Evolutionary conservation across 2,888 invertebrate species (phyloP).

Genomic region (Norana najaformis): DNA sequence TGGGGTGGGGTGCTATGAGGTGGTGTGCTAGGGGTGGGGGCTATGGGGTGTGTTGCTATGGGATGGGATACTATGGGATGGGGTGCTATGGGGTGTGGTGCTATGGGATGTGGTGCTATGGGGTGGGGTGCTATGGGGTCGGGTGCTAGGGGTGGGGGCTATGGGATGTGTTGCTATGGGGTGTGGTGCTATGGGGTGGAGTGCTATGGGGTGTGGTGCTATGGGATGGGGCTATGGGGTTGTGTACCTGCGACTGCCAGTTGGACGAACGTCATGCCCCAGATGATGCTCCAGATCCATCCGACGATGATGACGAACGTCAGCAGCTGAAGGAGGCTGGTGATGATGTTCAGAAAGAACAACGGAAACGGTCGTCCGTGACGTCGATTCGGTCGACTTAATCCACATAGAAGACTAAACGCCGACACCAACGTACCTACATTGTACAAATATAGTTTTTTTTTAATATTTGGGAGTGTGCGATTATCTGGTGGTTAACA

Average conservation of each 20-base stretch:
- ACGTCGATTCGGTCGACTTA: slow-evolving; percentile 20
- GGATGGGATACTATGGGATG: no score
- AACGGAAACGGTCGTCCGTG: slow-evolving; percentile 57
- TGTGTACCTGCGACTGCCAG: slow-evolving; percentile 42
- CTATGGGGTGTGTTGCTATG: no score
- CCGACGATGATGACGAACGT: slow-evolving; percentile 65
- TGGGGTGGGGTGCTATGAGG: no score
- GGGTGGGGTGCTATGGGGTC: no score
- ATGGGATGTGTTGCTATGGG: no score
- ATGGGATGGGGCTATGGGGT: background rate
- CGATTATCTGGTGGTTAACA: no score
- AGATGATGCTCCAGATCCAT: slow-evolving; percentile 66
- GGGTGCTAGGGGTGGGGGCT: no score
- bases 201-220: background rate
- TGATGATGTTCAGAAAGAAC: slow-evolving; percentile 61
- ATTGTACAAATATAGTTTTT: background rate
- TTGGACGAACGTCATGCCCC: slow-evolving; percentile 65
- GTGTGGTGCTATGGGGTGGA: background rate
- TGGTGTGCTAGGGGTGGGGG: no score
- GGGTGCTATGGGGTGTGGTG: no score
- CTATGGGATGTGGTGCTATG: no score
- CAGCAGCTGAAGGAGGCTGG: slow-evolving; percentile 64
- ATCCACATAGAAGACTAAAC: slow-evolving; percentile 61
- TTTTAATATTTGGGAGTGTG: no score
- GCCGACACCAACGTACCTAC: slow-evolving; percentile 63